phyloP scores from a whole-genome alignment of 2,888 invertebrate genomes.

The Phlogophora meticulosa region DNA sequence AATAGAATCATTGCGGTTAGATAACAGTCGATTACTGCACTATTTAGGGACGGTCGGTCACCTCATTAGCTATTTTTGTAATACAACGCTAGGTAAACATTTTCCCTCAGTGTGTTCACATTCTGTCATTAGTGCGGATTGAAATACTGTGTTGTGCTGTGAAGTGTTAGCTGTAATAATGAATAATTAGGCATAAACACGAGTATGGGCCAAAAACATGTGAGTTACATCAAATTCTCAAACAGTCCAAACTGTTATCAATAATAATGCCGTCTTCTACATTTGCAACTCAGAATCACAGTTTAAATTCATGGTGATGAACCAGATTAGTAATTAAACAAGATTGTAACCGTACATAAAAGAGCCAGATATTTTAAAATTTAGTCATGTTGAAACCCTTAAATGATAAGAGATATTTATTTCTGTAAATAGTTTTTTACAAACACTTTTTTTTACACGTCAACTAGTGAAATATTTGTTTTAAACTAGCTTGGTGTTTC shows the following conservation, averaged over 20 bases:
- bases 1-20: neutral
- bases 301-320: too few species aligned
- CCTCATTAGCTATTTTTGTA: slow-evolving; percentile 41
- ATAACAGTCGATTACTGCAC: slow-evolving; percentile 4
- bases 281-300: neutral
- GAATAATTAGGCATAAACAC: neutral
- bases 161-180: slow-evolving; percentile 13
- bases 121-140: slow-evolving; percentile 25
- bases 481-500: too few species aligned
- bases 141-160: slow-evolving; percentile 13
- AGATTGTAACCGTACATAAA: too few species aligned
- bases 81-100: slow-evolving; percentile 14
- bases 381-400: too few species aligned
- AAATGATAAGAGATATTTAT: too few species aligned
- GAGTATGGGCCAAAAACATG: slow-evolving; percentile 35
- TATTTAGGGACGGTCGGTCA: slow-evolving; percentile 22
- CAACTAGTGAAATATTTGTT: too few species aligned
- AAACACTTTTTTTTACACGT: too few species aligned
- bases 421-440: too few species aligned
- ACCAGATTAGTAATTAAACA: too few species aligned
- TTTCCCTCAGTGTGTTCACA: slow-evolving; percentile 24
- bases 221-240: too few species aligned
- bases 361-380: too few species aligned
- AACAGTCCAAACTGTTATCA: neutral
- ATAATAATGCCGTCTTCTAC: neutral